Evolutionary conservation across 2,113 vertebrate genomes (phyloP).

Genomic region (Trachemys scripta): DNA sequence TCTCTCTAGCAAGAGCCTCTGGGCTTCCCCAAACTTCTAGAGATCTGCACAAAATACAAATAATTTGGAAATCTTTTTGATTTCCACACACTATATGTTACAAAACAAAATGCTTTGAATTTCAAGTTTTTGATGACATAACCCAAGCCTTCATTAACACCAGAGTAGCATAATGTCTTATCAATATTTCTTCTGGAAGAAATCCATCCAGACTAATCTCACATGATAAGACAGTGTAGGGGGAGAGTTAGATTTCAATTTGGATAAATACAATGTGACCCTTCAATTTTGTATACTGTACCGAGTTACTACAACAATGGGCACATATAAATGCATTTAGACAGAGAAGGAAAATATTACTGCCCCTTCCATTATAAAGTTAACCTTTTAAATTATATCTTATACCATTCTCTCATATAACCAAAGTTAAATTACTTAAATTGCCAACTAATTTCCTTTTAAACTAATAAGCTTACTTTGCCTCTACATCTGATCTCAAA

Average conservation of each 20-base stretch:
- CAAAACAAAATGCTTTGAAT: background rate
- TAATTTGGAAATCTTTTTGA: background rate
- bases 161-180: background rate
- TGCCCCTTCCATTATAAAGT: background rate
- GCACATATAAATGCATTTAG: background rate
- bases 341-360: background rate
- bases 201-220: background rate
- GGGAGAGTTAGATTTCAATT: background rate
- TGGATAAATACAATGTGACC: background rate
- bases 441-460: background rate
- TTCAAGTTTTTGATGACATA: background rate
- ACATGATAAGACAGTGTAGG: background rate
- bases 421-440: background rate
- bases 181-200: background rate
- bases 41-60: conserved; percentile 81
- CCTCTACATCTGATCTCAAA: conserved; percentile 94
- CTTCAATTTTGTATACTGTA: background rate
- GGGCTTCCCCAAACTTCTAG: conserved; percentile 97
- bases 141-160: background rate
- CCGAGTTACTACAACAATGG: background rate
- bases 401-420: background rate
- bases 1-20: conserved; percentile 94
- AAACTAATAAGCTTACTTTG: conserved; percentile 86
- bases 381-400: background rate
- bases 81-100: background rate